phyloP scores from a whole-genome alignment of 2,797 vertebrate genomes.

The Clarias platycephalus region DNA sequence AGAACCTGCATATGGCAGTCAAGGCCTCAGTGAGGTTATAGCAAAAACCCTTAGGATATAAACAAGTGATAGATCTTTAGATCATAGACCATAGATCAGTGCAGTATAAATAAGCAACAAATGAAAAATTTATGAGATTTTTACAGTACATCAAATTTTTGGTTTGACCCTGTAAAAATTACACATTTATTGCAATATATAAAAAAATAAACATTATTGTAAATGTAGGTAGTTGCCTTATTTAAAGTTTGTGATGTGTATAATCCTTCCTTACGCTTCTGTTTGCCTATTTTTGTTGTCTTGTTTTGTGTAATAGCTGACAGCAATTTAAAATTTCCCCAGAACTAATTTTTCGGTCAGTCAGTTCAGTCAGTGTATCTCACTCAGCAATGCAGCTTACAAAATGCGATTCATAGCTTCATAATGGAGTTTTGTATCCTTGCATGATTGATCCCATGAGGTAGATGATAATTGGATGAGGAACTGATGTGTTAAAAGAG shows the following conservation, averaged over 20 bases:
- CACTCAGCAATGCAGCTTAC: constrained; percentile 23
- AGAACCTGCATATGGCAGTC: constrained; percentile 62
- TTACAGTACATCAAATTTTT: not conserved
- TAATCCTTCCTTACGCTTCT: not conserved
- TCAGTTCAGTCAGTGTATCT: constrained; percentile 15
- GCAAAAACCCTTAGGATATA: not conserved
- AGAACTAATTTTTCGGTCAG: constrained; percentile 4
- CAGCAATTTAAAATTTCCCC: not conserved
- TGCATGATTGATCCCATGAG: not conserved
- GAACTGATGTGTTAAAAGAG: constrained; percentile 16
- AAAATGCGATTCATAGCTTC: constrained; percentile 9
- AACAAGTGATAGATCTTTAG: too few relatives aligned
- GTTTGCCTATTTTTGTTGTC: not conserved
- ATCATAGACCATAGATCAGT: not conserved
- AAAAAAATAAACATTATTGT: too few relatives aligned
- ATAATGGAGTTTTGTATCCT: not conserved
- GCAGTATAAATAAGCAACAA: constrained; percentile 13
- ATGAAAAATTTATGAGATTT: not conserved
- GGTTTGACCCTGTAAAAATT: constrained; percentile 1
- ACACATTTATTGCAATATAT: not conserved
- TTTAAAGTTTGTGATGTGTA: not conserved
- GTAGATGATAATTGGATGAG: constrained; percentile 5
- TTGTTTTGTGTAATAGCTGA: not conserved
- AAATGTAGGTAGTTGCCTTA: not conserved
- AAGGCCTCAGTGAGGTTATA: constrained; percentile 52